Conservation (phyloP, 1,140 invertebrate genomes). For the Paralvinella palmiformis region DNA sequence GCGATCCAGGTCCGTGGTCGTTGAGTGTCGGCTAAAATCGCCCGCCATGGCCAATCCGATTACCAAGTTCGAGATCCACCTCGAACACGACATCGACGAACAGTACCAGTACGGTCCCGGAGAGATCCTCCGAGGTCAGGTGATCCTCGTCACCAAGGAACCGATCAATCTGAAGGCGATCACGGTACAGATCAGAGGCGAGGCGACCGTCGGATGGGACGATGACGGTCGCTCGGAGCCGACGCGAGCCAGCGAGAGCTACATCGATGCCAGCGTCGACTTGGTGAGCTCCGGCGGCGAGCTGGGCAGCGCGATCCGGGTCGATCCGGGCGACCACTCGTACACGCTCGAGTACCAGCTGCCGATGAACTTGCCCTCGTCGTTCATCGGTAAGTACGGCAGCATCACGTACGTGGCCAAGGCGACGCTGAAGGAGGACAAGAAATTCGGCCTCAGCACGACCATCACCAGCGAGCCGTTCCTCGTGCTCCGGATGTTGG, state of each 20-base stretch:
- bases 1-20: no score
- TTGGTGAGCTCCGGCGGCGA: constrained; percentile 21
- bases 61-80: constrained; percentile 28
- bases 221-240: constrained; percentile 25
- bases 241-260: constrained; percentile 35
- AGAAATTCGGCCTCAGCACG: constrained; percentile 24
- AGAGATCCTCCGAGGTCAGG: constrained; percentile 37
- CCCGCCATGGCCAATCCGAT: constrained; percentile 14
- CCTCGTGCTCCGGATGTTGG: constrained; percentile 32
- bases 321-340: constrained; percentile 30
- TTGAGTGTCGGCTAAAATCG: no score
- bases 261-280: constrained; percentile 33
- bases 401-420: constrained; percentile 49
- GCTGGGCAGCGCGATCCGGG: constrained; percentile 16
- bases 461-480: constrained; percentile 46
- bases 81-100: constrained; percentile 49
- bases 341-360: constrained; percentile 44
- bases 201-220: constrained; percentile 40
- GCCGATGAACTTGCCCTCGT: constrained; percentile 42
- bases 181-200: constrained; percentile 23
- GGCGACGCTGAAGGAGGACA: constrained; percentile 34
- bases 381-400: constrained; percentile 48
- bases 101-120: constrained; percentile 49
- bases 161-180: constrained; percentile 10
- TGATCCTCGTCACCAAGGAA: constrained; percentile 19